These are phyloP conservation scores for Copidosoma floridanum DNA, from an alignment of 1,140 invertebrate genomes.

Conservation along the genomic window DNA sequence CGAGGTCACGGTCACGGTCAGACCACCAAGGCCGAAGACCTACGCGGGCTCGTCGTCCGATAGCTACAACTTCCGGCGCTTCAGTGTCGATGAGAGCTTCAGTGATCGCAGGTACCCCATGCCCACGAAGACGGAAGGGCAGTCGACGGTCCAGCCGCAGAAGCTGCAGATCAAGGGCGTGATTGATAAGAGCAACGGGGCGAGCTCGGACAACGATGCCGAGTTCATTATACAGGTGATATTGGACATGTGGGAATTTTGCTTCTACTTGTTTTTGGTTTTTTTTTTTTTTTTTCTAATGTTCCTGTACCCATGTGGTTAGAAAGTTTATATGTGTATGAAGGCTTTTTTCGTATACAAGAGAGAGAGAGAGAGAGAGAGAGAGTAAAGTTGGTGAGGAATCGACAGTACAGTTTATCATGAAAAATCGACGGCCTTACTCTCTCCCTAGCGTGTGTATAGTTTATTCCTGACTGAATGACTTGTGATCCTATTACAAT, in stretches of 20 bases:
- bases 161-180: slow-evolving; percentile 52
- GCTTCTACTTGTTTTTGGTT: background rate
- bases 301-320: background rate
- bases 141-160: slow-evolving; percentile 25
- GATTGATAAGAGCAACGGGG: slow-evolving; percentile 46
- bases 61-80: slow-evolving; percentile 36
- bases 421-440: too few species aligned
- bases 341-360: background rate
- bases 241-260: background rate
- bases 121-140: background rate
- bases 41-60: slow-evolving; percentile 41
- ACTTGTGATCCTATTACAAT: too few species aligned
- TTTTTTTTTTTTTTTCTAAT: background rate
- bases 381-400: too few species aligned
- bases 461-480: too few species aligned
- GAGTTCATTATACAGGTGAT: slow-evolving; percentile 54
- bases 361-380: too few species aligned
- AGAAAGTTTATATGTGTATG: background rate
- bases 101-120: slow-evolving; percentile 1
- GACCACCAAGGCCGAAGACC: slow-evolving; percentile 29
- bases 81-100: slow-evolving; percentile 37
- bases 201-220: slow-evolving; percentile 46
- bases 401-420: too few species aligned
- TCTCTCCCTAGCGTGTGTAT: too few species aligned
- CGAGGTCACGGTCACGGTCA: background rate